Conservation (phyloP, 2,797 vertebrate genomes). For the Lagodon rhomboides region DNA sequence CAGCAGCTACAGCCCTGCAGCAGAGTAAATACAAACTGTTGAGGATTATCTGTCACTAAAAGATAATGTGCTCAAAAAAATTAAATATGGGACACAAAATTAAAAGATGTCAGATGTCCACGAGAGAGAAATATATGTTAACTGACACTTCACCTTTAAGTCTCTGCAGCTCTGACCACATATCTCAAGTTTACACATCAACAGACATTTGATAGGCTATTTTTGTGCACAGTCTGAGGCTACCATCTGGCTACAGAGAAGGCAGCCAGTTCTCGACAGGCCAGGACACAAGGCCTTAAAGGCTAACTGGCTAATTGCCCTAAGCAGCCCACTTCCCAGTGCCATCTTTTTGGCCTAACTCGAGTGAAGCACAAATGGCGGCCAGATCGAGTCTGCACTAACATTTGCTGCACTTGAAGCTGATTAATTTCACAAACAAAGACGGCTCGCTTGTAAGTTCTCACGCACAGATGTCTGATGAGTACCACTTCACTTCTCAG, state of each 20-base stretch:
- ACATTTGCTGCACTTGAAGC: conserved; percentile 73
- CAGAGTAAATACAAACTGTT: conserved; percentile 27
- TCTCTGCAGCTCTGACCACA: conserved; percentile 44
- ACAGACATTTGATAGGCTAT: conserved; percentile 67
- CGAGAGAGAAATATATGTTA: conserved; percentile 23
- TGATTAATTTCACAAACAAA: conserved; percentile 77
- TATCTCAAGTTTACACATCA: conserved; percentile 67
- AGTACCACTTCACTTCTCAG: conserved; percentile 68
- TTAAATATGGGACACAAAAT: conserved; percentile 18
- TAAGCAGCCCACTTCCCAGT: conserved; percentile 62
- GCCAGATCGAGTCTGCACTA: conserved; percentile 58
- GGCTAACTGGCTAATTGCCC: conserved; percentile 83
- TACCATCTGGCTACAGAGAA: conserved; percentile 78
- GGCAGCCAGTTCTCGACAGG: conserved; percentile 77
- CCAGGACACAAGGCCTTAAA: conserved; percentile 78
- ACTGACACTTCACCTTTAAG: conserved; percentile 66
- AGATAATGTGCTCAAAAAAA: conserved; percentile 48
- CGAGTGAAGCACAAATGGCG: conserved; percentile 65
- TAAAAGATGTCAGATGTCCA: conserved; percentile 30
- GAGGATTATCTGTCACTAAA: conserved; percentile 34
- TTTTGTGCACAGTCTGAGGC: conserved; percentile 71
- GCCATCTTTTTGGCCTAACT: conserved; percentile 70
- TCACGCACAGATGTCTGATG: conserved; percentile 70
- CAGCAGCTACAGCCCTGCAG: conserved; percentile 4
- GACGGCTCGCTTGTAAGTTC: conserved; percentile 56